These are phyloP conservation scores for Parauchenoglanis punctatus DNA, from an alignment of 2,797 vertebrate species.

Conservation along the genomic window DNA sequence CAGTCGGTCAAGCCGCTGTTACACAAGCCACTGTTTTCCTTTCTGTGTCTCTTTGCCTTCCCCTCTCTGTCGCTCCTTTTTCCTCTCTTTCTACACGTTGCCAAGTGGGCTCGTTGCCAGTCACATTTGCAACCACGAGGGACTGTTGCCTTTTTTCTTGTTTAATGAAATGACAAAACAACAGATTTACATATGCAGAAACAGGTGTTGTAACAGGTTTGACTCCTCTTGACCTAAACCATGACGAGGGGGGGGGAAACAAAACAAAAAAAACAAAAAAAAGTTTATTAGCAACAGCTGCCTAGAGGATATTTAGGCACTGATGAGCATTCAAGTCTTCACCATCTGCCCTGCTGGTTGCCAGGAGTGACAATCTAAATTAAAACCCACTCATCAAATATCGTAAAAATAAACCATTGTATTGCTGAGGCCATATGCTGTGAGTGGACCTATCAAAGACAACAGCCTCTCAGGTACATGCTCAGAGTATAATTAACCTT, in stretches of 20 bases:
- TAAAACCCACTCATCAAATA: conserved; percentile 84
- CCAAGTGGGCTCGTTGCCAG: conserved; percentile 79
- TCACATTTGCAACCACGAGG: conserved; percentile 84
- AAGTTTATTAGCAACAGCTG: conserved; percentile 89
- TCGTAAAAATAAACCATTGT: conserved; percentile 83
- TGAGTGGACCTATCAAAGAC: conserved; percentile 57
- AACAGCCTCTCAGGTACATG: conserved; percentile 58
- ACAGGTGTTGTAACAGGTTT: conserved; percentile 97
- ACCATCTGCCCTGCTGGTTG: conserved; percentile 87
- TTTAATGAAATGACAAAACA: conserved; percentile 93
- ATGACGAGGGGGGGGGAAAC: conserved; percentile 62
- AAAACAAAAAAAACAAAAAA: conserved; percentile 57
- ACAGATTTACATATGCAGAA: conserved; percentile 92
- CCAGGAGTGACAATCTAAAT: conserved; percentile 90
- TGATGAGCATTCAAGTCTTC: conserved; percentile 83
- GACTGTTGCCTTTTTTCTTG: conserved; percentile 78
- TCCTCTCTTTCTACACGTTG: conserved; percentile 69
- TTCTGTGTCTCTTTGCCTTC: conserved; percentile 13
- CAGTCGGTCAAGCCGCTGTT: conserved; percentile 66
- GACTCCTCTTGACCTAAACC: conserved; percentile 87
- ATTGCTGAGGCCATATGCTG: conserved; percentile 77
- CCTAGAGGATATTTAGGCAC: conserved; percentile 82
- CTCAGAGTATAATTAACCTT: conserved; percentile 58
- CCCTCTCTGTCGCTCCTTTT: conserved; percentile 34
- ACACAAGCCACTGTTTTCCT: conserved; percentile 74